Conservation (phyloP, 2,113 vertebrate species). For the Notothenia rossii region DNA sequence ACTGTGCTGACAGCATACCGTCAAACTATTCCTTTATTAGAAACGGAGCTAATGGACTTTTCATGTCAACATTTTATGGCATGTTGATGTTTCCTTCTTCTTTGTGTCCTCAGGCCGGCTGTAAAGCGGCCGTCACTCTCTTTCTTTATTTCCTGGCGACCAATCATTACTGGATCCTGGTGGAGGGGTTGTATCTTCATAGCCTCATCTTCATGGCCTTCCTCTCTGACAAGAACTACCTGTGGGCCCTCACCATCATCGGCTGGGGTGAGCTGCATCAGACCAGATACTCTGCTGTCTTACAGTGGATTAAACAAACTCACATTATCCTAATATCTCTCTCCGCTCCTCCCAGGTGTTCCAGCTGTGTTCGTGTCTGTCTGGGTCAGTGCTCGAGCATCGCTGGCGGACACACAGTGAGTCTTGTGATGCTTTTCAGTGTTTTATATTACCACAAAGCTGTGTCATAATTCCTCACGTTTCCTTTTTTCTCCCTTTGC, state of each 20-base stretch:
- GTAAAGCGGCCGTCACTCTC: constrained; percentile 91
- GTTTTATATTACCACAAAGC: background rate
- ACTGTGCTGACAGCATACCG: background rate
- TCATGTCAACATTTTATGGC: background rate
- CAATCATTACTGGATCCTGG: constrained; percentile 95
- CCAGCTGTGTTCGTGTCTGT: constrained; percentile 89
- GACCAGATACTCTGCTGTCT: too few species aligned
- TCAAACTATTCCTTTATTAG: background rate
- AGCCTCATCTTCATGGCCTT: constrained; percentile 96
- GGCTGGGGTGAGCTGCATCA: constrained; percentile 89
- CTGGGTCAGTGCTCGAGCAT: constrained; percentile 87
- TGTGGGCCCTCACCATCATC: constrained; percentile 91
- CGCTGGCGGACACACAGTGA: constrained; percentile 88
- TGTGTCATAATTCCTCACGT: background rate
- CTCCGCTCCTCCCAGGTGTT: constrained; percentile 77
- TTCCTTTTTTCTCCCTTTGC: background rate
- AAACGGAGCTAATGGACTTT: background rate
- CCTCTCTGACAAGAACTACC: constrained; percentile 91
- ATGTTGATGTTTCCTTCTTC: background rate
- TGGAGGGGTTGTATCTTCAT: constrained; percentile 93
- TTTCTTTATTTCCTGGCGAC: constrained; percentile 95
- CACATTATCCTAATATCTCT: background rate
- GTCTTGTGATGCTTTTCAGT: constrained; percentile 47
- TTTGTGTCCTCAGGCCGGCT: constrained; percentile 86
- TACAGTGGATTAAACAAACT: background rate